Evolutionary conservation across 2,113 vertebrate species (phyloP).

Genomic region (Tringa solitaria): DNA sequence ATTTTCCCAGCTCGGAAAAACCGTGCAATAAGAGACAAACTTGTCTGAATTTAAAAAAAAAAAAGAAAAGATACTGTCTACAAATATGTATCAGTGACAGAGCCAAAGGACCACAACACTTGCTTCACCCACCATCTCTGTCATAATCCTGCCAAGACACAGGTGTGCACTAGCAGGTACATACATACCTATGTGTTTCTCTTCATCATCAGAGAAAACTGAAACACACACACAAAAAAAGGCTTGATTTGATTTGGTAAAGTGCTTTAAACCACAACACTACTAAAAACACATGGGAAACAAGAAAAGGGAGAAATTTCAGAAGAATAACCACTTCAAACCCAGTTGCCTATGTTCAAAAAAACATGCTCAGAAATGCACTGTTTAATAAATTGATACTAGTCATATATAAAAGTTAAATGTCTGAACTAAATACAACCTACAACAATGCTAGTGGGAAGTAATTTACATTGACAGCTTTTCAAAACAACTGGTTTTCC

Average conservation of each 20-base stretch:
- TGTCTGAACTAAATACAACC: background rate
- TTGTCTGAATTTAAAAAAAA: background rate
- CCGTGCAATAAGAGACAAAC: background rate
- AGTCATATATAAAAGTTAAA: background rate
- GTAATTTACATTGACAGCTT: conserved; percentile 47
- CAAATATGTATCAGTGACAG: background rate
- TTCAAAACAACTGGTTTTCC: conserved; percentile 21
- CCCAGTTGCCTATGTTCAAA: background rate
- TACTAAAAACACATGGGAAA: background rate
- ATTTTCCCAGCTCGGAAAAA: background rate
- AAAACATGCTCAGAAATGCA: background rate
- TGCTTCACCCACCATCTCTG: background rate
- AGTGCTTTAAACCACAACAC: background rate
- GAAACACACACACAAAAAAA: background rate
- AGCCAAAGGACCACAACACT: background rate
- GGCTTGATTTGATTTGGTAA: background rate
- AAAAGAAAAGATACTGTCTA: background rate
- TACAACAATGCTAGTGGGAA: background rate
- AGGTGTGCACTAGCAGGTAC: background rate
- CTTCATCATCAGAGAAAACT: background rate
- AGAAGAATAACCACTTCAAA: background rate
- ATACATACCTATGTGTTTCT: background rate
- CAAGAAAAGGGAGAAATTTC: background rate
- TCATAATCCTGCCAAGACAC: background rate
- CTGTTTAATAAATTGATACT: background rate